Conservation (phyloP, 2,113 vertebrate species). For the Rhinoptilus africanus region DNA sequence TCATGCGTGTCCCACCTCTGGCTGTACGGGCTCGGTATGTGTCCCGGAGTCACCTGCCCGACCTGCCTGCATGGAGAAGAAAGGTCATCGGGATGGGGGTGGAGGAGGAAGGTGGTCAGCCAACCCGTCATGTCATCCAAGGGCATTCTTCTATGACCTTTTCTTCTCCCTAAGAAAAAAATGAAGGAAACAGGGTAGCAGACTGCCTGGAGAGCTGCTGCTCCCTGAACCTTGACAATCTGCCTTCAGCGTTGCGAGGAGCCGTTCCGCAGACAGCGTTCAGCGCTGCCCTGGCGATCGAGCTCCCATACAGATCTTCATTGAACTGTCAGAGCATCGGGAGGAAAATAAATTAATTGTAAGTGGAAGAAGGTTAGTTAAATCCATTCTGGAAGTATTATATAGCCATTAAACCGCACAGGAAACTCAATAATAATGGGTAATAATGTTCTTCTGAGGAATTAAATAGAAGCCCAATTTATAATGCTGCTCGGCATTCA, state of each 20-base stretch:
- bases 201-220: neutral
- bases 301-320: neutral
- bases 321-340: neutral
- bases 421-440: constrained; percentile 29
- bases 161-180: neutral
- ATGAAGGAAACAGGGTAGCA: neutral
- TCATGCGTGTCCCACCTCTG: neutral
- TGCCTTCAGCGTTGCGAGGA: neutral
- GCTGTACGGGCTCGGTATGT: accelerated
- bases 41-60: neutral
- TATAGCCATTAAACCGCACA: neutral
- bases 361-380: constrained; percentile 50
- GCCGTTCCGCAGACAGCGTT: neutral
- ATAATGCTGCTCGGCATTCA: neutral
- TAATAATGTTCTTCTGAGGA: constrained; percentile 7
- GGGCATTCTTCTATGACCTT: neutral
- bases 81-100: neutral
- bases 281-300: neutral
- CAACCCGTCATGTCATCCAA: neutral
- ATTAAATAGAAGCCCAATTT: constrained; percentile 27
- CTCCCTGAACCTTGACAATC: neutral
- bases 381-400: constrained; percentile 1
- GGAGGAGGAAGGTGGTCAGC: neutral
- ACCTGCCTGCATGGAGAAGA: neutral
- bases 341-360: constrained; percentile 36